Evolutionary conservation across 2,113 vertebrate species (phyloP), one percentile per base, ranked within the genome.

Genomic region (Hepsetus odoe): DNA sequence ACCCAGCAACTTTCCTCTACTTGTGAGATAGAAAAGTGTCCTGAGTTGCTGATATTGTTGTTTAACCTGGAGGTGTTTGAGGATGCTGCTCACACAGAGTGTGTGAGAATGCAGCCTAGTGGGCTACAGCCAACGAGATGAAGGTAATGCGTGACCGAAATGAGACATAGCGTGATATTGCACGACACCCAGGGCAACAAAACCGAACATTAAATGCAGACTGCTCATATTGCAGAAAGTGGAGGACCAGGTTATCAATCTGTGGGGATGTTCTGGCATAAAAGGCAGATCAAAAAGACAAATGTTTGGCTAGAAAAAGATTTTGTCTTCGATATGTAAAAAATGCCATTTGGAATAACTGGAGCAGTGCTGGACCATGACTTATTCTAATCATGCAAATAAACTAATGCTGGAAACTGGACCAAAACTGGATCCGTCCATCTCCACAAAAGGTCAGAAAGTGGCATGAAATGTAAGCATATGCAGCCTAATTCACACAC

Each of bases 401-500:
- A 9, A 38, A 5, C 4, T 38, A 38, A 38, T 5, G 9, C 35
- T 9, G 9, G n/a, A n/a, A n/a, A n/a, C n/a, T n/a, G n/a, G n/a
- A n/a, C n/a, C n/a, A n/a, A n/a, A n/a, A n/a, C n/a, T n/a, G n/a
- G 35, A 38, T 38, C 44, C 13, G 5, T 6, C 38, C 44, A 55
- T 24, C 38, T 42, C 14, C n/a, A 3, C 26, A 62, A 58, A 32
- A 56, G 33, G 24, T 56, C 74, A 68, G 53, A 35, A 70, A 70
- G 75, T 79, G 28, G 42, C 42, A 35, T 71, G 10, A 78, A 66
- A 56, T 55, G 56, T 66, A 10, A 13, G 49, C 49, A 40, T 64
- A 20, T 64, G 13, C 40, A 72, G 35, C 44, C 51, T 56, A 53
- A 82, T 71, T 79, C 28, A 75, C 65, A 24, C n/a, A n/a, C n/a